Percentiles rank a stretch among this genome's conserved stretches.
Evolutionary conservation across 2,888 invertebrate species (phyloP).

Genomic region (Candidula unifasciata): DNA sequence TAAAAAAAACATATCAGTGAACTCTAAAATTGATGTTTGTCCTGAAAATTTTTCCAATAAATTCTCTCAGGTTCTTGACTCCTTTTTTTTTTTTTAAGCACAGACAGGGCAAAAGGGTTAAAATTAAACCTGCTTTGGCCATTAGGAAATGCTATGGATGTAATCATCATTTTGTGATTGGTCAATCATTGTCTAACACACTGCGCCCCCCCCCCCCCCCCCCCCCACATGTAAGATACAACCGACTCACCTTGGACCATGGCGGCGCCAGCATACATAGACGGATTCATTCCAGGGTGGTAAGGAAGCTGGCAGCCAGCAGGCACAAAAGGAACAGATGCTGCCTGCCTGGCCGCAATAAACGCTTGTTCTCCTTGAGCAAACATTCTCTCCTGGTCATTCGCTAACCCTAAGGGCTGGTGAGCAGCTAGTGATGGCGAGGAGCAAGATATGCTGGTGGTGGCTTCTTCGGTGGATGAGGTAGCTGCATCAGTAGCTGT

Average conservation of each 20-base stretch:
- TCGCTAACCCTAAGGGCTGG: neutral
- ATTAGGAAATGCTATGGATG: too few species aligned
- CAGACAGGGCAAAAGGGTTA: too few species aligned
- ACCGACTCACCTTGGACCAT: constrained; percentile 34
- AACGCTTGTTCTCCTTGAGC: constrained; percentile 43
- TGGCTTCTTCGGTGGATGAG: neutral
- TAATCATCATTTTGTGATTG: too few species aligned
- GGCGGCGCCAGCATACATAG: constrained; percentile 39
- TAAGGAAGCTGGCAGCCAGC: constrained; percentile 14
- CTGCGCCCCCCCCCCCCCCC: too few species aligned
- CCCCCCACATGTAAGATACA: too few species aligned
- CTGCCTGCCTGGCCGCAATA: constrained; percentile 32
- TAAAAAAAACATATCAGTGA: too few species aligned
- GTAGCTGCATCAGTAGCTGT: constrained; percentile 15
- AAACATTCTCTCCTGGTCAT: constrained; percentile 35
- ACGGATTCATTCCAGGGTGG: constrained; percentile 33
- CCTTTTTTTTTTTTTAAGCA: too few species aligned
- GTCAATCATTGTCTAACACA: too few species aligned
- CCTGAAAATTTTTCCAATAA: too few species aligned
- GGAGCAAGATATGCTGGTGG: neutral
- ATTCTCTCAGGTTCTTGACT: too few species aligned
- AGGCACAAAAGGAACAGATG: constrained; percentile 32
- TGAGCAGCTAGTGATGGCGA: neutral
- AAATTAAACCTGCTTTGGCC: too few species aligned
- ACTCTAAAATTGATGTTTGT: too few species aligned